These are phyloP conservation scores for Nerophis ophidion DNA, from an alignment of 2,113 vertebrate genomes.

Conservation along the genomic window DNA sequence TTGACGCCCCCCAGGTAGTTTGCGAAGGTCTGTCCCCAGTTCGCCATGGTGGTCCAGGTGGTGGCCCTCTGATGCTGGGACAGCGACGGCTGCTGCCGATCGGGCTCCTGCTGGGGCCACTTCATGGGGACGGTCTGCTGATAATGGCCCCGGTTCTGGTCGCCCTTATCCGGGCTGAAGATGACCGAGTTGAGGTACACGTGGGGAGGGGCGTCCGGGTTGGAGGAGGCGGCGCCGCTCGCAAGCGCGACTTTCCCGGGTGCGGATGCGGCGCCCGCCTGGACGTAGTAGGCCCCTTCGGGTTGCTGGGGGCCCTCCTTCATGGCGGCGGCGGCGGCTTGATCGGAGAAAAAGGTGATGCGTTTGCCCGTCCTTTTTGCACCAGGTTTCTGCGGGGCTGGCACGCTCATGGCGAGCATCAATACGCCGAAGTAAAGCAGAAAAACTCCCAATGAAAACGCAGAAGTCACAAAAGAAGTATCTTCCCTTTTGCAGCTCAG, in stretches of 20 bases:
- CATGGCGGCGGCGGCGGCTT: constrained; percentile 67
- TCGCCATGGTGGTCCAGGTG: constrained; percentile 73
- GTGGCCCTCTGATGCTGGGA: constrained; percentile 73
- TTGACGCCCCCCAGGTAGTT: constrained; percentile 75
- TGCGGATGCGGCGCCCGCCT: constrained; percentile 72
- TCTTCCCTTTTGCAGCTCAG: constrained; percentile 37
- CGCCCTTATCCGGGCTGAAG: constrained; percentile 82
- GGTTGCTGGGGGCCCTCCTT: constrained; percentile 81
- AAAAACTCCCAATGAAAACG: constrained; percentile 8
- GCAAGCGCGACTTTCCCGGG: constrained; percentile 63
- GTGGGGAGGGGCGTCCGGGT: constrained; percentile 60
- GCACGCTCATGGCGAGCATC: constrained; percentile 89
- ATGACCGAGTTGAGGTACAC: constrained; percentile 84
- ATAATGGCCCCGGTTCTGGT: constrained; percentile 82
- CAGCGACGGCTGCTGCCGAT: constrained; percentile 53
- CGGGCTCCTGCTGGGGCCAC: constrained; percentile 70
- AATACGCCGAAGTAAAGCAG: constrained; percentile 28
- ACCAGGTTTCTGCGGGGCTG: constrained; percentile 87
- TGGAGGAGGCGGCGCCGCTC: constrained; percentile 54
- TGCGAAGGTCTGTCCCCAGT: constrained; percentile 78
- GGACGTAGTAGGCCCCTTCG: constrained; percentile 79
- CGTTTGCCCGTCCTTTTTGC: constrained; percentile 88
- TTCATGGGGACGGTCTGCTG: constrained; percentile 82
- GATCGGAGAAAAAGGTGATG: constrained; percentile 84
- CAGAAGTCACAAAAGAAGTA: constrained; percentile 8